phyloP scores from a whole-genome alignment of 2,113 vertebrate genomes.

The Pyrgilauda ruficollis region DNA sequence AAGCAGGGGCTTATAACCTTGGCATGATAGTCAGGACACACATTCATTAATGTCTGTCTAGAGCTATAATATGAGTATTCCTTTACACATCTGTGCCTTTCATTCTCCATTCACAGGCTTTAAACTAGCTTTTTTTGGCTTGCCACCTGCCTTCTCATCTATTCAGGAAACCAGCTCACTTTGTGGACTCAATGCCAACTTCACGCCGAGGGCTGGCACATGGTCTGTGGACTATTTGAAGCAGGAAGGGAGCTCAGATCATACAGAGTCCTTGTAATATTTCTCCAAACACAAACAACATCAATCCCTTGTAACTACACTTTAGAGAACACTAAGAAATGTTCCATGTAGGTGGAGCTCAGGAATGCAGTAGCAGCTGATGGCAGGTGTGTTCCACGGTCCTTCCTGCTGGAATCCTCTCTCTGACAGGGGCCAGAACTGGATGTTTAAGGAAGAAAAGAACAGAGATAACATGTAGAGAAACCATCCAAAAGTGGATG shows the following conservation, averaged over 20 bases:
- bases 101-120: not conserved
- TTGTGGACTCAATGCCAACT: not conserved
- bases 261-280: not conserved
- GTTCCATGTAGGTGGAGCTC: not conserved
- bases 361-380: not conserved
- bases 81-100: not conserved
- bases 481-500: not conserved
- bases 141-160: not conserved
- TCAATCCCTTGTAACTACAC: not conserved
- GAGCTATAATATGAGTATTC: not conserved
- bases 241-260: not conserved
- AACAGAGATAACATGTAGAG: not conserved
- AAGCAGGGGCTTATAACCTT: slow-evolving; percentile 9
- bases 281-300: not conserved
- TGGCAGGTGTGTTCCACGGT: not conserved
- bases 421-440: not conserved
- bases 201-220: not conserved
- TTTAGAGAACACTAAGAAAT: not conserved
- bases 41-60: not conserved
- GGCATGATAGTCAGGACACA: not conserved
- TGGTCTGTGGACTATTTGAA: not conserved
- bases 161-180: not conserved
- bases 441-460: not conserved
- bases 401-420: not conserved
- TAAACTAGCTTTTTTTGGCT: not conserved